These are phyloP conservation scores for Temnothorax ravouxi DNA, from an alignment of 2,888 invertebrate species.

Conservation along the genomic window DNA sequence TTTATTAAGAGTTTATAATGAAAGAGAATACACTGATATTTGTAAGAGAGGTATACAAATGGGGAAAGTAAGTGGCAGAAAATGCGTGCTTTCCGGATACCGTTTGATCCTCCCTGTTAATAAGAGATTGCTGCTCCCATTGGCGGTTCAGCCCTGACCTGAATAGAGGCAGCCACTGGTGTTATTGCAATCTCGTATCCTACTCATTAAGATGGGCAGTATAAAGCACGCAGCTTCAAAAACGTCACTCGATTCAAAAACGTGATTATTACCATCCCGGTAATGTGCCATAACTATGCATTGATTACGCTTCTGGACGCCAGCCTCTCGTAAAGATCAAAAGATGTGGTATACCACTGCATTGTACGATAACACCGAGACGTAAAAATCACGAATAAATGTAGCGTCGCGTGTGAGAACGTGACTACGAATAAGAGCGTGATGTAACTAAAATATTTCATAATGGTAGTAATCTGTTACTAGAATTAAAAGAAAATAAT, in stretches of 20 bases:
- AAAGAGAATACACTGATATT: not conserved
- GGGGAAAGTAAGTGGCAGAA: slow-evolving; percentile 13
- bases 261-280: slow-evolving; percentile 33
- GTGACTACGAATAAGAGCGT: slow-evolving; percentile 15
- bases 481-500: not conserved
- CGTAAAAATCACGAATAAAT: slow-evolving; percentile 9
- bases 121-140: slow-evolving; percentile 56
- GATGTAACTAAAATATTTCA: not conserved
- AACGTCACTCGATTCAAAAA: slow-evolving; percentile 43
- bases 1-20: not conserved
- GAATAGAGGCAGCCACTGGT: slow-evolving; percentile 37
- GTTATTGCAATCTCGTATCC: slow-evolving; percentile 46
- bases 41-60: not conserved
- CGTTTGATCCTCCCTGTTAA: slow-evolving; percentile 68
- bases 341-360: not conserved
- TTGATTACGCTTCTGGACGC: slow-evolving; percentile 10
- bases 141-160: slow-evolving; percentile 53
- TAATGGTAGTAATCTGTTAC: not conserved
- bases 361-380: not conserved
- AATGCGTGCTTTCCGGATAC: slow-evolving; percentile 29
- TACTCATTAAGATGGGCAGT: slow-evolving; percentile 34
- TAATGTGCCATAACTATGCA: slow-evolving; percentile 34
- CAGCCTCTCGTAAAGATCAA: slow-evolving; percentile 12
- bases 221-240: slow-evolving; percentile 38
- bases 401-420: not conserved